Conservation (phyloP, 2,888 invertebrate genomes). For the Ochropacha duplaris region DNA sequence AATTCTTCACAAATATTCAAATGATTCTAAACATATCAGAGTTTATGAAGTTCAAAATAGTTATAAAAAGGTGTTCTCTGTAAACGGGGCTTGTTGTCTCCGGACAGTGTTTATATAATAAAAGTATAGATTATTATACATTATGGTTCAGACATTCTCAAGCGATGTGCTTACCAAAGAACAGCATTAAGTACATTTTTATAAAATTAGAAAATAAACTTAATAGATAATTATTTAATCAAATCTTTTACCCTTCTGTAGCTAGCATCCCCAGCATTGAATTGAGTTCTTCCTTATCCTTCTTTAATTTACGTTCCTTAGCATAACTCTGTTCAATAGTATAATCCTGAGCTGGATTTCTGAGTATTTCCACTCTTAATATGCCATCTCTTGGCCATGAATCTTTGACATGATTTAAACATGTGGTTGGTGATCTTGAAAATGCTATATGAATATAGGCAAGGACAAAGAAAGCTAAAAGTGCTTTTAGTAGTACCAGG, state of each 20-base stretch:
- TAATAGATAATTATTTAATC: too few species aligned
- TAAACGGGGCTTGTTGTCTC: too few species aligned
- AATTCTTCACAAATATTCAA: too few species aligned
- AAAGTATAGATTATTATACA: too few species aligned
- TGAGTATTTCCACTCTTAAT: constrained; percentile 93
- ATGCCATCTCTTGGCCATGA: constrained; percentile 98
- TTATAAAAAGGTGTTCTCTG: too few species aligned
- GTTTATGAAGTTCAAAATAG: too few species aligned
- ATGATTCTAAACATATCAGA: too few species aligned
- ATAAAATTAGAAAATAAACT: too few species aligned
- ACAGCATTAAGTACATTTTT: background rate
- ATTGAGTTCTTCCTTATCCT: constrained; percentile 84
- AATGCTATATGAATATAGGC: constrained; percentile 98
- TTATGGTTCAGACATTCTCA: too few species aligned
- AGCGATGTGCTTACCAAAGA: background rate
- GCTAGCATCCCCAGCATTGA: constrained; percentile 85
- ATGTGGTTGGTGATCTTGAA: constrained; percentile 95
- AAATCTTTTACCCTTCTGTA: constrained; percentile 84
- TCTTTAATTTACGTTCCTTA: constrained; percentile 88
- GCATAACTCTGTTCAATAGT: constrained; percentile 92
- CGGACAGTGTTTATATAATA: too few species aligned
- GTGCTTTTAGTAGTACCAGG: constrained; percentile 89
- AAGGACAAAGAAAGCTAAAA: constrained; percentile 92
- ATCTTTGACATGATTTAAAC: constrained; percentile 93
- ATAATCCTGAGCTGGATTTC: constrained; percentile 88